Conservation (phyloP, 2,888 invertebrate genomes). For the Eudasyphora cyanicolor region DNA sequence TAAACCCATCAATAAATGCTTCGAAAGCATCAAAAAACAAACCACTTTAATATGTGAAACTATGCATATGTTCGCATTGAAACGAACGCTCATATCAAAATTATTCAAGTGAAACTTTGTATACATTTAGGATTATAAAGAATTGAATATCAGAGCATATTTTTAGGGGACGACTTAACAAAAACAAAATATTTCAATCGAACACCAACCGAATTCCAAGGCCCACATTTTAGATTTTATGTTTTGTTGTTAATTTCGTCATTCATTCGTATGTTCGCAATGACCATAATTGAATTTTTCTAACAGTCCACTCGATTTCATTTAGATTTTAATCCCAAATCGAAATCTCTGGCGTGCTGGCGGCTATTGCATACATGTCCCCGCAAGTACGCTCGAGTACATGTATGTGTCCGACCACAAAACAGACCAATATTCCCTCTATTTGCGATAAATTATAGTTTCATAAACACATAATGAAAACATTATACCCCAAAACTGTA, state of each 20-base stretch:
- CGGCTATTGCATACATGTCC: neutral
- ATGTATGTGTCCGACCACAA: slow-evolving; percentile 9
- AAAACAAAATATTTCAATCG: neutral
- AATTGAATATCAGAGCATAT: neutral
- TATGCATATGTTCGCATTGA: no score
- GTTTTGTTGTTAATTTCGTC: neutral
- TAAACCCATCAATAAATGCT: no score
- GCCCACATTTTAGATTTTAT: slow-evolving; percentile 25
- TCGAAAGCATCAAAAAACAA: no score
- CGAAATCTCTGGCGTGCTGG: neutral
- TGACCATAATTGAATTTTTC: slow-evolving; percentile 31
- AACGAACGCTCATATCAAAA: no score
- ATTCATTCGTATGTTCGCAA: neutral
- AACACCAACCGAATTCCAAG: neutral
- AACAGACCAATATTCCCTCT: neutral
- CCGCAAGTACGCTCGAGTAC: no score
- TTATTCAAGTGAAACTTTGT: no score
- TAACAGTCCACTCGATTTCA: slow-evolving; percentile 48
- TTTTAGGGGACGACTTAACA: neutral
- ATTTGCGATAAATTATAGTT: slow-evolving; percentile 51
- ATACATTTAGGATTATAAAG: neutral
- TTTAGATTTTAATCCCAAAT: slow-evolving; percentile 27
- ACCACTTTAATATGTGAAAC: no score
- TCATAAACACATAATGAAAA: slow-evolving; percentile 58
- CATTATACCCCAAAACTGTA: slow-evolving; percentile 51